Percentiles rank a stretch among this genome's conserved stretches.
Evolutionary conservation across 2,113 vertebrate genomes (phyloP).

Genomic region (Halichoerus grypus): DNA sequence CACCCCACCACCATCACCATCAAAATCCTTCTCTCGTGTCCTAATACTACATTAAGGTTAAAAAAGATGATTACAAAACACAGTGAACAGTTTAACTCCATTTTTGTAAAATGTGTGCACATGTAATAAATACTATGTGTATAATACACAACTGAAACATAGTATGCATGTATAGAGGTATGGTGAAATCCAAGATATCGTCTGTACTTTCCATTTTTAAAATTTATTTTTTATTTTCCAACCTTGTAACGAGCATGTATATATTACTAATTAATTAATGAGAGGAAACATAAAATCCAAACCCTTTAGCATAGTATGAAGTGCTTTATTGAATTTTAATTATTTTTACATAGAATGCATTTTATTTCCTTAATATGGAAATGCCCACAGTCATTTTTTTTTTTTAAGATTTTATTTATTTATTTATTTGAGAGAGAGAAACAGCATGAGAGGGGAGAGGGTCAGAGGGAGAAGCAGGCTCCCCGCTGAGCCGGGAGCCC

Average conservation of each 20-base stretch:
- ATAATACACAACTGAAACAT: background rate
- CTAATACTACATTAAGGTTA: background rate
- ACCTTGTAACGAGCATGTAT: background rate
- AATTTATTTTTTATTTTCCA: constrained; percentile 11
- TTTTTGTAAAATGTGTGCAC: background rate
- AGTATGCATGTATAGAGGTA: background rate
- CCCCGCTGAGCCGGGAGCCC: too few species aligned
- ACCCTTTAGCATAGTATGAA: background rate
- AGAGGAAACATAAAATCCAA: background rate
- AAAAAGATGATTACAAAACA: background rate
- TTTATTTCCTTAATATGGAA: background rate
- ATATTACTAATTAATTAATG: background rate
- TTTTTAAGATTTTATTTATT: too few species aligned
- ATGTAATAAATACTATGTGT: background rate
- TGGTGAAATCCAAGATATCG: background rate
- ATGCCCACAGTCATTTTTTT: background rate
- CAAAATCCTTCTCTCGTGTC: background rate
- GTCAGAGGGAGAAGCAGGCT: too few species aligned
- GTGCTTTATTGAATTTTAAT: background rate
- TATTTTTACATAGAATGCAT: background rate
- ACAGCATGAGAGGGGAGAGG: too few species aligned
- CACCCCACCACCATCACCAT: background rate
- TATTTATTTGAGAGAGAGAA: too few species aligned
- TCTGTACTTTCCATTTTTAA: background rate
- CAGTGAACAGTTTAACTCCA: background rate